Conservation (phyloP, 2,113 vertebrate genomes). For the Crotophaga sulcirostris region DNA sequence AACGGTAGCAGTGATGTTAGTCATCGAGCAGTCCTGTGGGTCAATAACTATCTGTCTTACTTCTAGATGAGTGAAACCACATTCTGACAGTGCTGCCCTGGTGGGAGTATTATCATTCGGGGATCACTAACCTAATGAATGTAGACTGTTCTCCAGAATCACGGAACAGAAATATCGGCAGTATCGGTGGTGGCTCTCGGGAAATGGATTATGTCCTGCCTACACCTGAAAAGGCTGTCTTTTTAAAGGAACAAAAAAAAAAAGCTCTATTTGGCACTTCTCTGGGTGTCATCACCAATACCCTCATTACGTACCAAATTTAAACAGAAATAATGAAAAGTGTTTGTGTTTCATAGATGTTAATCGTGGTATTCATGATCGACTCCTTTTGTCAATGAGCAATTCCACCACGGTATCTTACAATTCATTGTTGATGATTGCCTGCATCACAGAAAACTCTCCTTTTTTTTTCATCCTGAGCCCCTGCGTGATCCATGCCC, state of each 20-base stretch:
- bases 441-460: background rate
- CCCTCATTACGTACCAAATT: background rate
- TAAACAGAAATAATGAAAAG: background rate
- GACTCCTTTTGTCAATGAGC: background rate
- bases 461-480: background rate
- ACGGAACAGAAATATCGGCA: background rate
- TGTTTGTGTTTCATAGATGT: background rate
- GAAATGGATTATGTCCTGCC: background rate
- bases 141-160: background rate
- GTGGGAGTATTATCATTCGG: background rate
- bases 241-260: background rate
- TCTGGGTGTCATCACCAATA: background rate
- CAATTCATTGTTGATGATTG: background rate
- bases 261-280: background rate
- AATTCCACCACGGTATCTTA: background rate
- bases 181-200: background rate
- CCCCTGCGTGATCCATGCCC: background rate
- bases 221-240: background rate
- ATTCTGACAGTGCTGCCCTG: background rate
- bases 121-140: conserved; percentile 6
- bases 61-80: background rate
- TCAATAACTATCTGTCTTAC: background rate
- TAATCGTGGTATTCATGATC: background rate
- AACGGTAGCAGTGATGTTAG: background rate
- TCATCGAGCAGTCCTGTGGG: background rate